Percentiles rank a stretch among this genome's conserved stretches.
These are phyloP conservation scores for Bambusicola thoracicus DNA, from an alignment of 2,113 vertebrate species.

Conservation along the genomic window DNA sequence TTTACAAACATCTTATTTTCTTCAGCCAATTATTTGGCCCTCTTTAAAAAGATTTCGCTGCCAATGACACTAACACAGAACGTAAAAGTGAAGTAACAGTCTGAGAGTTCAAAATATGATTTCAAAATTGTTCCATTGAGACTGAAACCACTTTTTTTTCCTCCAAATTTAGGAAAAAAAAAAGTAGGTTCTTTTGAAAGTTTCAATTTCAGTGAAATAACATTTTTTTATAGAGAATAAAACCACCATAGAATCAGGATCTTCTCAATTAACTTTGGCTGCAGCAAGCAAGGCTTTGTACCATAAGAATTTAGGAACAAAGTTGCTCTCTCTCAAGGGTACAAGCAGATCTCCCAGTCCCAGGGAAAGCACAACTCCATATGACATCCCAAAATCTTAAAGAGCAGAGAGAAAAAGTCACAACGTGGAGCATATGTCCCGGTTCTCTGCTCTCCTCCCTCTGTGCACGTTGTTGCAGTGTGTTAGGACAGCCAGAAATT, in stretches of 20 bases:
- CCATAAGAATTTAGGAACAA: background rate
- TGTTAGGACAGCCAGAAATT: background rate
- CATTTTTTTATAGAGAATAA: background rate
- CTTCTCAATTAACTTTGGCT: background rate
- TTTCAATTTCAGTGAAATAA: background rate
- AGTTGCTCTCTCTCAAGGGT: background rate
- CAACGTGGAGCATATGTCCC: accelerated
- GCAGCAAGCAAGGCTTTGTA: too few relatives aligned
- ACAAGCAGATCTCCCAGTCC: background rate
- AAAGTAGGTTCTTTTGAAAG: background rate
- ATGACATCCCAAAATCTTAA: background rate
- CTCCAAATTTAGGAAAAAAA: background rate
- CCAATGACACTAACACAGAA: background rate
- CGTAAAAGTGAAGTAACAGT: background rate
- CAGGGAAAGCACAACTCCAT: background rate
- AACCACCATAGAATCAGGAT: background rate
- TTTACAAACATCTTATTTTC: background rate
- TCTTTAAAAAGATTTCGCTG: background rate
- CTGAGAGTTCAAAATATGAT: background rate
- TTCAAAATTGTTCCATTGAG: background rate
- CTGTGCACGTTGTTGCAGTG: accelerated
- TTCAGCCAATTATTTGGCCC: background rate
- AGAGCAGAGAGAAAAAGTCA: background rate
- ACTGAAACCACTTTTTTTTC: background rate
- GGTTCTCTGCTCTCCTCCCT: background rate